Conservation (phyloP, 2,113 vertebrate species). For the Callochromis pleurospilus region DNA sequence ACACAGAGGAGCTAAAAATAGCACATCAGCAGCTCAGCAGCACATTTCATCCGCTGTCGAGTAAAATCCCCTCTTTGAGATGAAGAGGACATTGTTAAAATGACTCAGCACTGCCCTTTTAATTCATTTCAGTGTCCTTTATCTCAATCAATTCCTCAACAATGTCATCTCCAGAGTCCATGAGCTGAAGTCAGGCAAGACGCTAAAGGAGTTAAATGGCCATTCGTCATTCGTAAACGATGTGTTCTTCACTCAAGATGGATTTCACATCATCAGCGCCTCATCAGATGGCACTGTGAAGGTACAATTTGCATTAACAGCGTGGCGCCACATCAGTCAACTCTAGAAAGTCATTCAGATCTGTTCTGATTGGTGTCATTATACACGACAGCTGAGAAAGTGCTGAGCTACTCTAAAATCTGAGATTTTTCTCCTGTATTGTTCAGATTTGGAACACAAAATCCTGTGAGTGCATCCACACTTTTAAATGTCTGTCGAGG, state of each 20-base stretch:
- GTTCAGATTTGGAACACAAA: constrained; percentile 91
- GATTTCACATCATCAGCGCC: constrained; percentile 88
- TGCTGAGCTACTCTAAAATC: neutral
- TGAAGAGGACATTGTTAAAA: neutral
- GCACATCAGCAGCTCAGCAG: neutral
- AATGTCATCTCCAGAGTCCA: constrained; percentile 80
- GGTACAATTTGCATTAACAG: constrained; percentile 65
- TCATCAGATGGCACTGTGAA: constrained; percentile 96
- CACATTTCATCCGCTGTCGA: neutral
- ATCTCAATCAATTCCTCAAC: neutral
- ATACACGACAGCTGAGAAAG: neutral
- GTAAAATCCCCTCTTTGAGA: neutral
- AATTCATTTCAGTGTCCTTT: neutral
- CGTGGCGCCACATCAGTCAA: neutral
- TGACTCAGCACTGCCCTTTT: neutral
- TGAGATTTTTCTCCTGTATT: neutral
- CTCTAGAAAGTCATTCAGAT: neutral
- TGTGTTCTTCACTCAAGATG: constrained; percentile 88
- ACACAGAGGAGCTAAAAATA: constrained; percentile 43
- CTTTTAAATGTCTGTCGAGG: constrained; percentile 84
- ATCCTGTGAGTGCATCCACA: constrained; percentile 87
- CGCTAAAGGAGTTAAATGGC: constrained; percentile 87
- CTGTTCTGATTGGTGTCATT: neutral
- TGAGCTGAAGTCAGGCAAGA: constrained; percentile 92
- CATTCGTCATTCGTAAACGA: constrained; percentile 95